phyloP scores from a whole-genome alignment of 2,888 invertebrate species.

The Elysia crispata region DNA sequence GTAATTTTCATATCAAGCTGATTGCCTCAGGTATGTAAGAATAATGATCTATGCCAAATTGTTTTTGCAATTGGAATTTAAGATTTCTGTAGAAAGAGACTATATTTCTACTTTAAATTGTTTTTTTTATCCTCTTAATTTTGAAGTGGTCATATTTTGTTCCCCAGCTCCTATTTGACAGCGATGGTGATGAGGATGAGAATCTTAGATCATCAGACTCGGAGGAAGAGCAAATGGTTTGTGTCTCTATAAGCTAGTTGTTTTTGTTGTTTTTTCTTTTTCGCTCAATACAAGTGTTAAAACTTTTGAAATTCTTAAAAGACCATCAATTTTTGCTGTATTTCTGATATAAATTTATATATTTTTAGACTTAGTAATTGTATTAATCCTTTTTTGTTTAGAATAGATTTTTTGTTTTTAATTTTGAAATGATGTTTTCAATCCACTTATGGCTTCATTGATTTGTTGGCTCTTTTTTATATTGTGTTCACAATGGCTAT shows the following conservation, averaged over 20 bases:
- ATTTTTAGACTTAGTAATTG: too few relatives aligned
- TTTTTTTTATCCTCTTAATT: not conserved
- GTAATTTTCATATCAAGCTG: too few relatives aligned
- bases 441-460: not conserved
- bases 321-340: not conserved
- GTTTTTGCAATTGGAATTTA: too few relatives aligned
- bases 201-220: conserved; percentile 20
- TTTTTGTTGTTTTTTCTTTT: not conserved
- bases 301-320: not conserved
- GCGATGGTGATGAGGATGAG: conserved; percentile 48
- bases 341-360: too few relatives aligned
- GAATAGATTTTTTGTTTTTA: too few relatives aligned
- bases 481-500: too few relatives aligned
- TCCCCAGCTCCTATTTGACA: conserved; percentile 40
- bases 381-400: too few relatives aligned
- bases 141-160: not conserved
- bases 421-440: not conserved
- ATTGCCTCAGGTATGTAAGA: too few relatives aligned
- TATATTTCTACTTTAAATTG: not conserved
- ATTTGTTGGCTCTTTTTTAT: not conserved
- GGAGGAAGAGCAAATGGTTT: conserved; percentile 38
- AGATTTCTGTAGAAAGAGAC: too few relatives aligned
- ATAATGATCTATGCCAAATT: too few relatives aligned
- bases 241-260: not conserved
- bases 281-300: not conserved